Percentiles rank a stretch among this genome's conserved stretches.
These are phyloP conservation scores for Siderastrea siderea DNA, from an alignment of 92 coral and sea anemone genomes.

Conservation along the genomic window DNA sequence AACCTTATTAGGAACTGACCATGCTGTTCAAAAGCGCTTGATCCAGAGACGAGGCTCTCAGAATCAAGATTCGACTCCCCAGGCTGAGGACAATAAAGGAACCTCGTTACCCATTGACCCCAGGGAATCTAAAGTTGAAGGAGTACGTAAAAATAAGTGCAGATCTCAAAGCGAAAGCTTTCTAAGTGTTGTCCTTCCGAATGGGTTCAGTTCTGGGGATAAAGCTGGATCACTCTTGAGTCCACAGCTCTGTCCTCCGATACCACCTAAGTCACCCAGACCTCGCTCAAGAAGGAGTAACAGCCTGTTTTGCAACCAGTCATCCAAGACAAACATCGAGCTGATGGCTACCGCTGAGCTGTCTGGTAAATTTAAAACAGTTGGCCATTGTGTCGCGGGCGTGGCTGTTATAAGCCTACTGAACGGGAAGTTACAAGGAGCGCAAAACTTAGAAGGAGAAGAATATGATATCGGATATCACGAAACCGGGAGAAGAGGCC, in stretches of 20 bases:
- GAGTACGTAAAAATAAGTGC: neutral
- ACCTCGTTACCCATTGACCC: neutral
- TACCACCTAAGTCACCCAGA: neutral
- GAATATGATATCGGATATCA: neutral
- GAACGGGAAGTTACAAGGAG: neutral
- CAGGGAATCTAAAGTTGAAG: neutral
- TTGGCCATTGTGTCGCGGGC: constrained; percentile 33
- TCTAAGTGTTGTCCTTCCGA: neutral
- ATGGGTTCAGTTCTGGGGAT: neutral
- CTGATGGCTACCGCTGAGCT: neutral
- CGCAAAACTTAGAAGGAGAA: neutral
- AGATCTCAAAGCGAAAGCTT: neutral
- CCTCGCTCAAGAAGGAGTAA: neutral
- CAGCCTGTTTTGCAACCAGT: neutral
- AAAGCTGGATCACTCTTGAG: neutral
- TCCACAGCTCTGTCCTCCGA: neutral
- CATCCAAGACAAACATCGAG: constrained; percentile 15
- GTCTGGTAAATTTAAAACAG: constrained; percentile 40
- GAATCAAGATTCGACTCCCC: too few species aligned
- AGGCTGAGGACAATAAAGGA: neutral
- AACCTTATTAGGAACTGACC: too few species aligned
- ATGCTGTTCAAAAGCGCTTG: neutral
- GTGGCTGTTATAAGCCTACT: constrained; percentile 10
- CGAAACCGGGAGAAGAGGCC: too few species aligned
- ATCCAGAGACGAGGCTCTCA: neutral